Conservation (phyloP, 2,113 vertebrate species). For the human (Homo sapiens) region GRCh38 chr4:185844001-185844500, state of each 20-base stretch:
- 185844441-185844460: not conserved
- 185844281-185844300: not conserved
- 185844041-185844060: not conserved
- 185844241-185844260: not conserved
- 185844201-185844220: not conserved
- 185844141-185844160: not conserved
- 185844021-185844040: not conserved
- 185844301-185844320: not conserved
- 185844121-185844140: not conserved
- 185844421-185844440: not conserved
- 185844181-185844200: not conserved
- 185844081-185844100: not conserved
- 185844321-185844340: not conserved
- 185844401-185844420: not conserved
- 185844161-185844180: not conserved
- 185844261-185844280: not conserved
- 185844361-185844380: not conserved
- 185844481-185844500: not conserved
- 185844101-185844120: not conserved
- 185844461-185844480: not conserved
- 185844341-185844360: not conserved
- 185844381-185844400: not conserved
- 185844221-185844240: not conserved
- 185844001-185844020: not conserved
- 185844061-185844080: not conserved